Evolutionary conservation across 2,797 vertebrate genomes (phyloP).

Genomic region (Simalia tracyae): DNA sequence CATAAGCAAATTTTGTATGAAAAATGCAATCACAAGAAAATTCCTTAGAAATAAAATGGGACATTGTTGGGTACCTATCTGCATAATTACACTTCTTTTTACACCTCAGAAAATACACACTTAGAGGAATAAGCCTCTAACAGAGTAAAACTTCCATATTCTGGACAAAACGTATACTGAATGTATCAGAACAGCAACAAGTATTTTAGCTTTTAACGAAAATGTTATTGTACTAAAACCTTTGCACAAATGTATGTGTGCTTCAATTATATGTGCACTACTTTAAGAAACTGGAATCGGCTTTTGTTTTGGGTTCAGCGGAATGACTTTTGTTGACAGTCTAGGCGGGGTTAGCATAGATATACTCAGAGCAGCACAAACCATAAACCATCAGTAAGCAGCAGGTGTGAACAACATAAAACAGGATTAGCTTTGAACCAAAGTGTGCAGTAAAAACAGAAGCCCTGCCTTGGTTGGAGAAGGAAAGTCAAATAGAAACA

Average conservation of each 20-base stretch:
- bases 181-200: conserved; percentile 22
- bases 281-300: background rate
- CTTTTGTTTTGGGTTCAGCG: conserved; percentile 49
- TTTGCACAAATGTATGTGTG: background rate
- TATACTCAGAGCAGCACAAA: conserved; percentile 64
- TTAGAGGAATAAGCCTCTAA: conserved; percentile 17
- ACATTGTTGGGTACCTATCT: background rate
- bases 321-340: conserved; percentile 38
- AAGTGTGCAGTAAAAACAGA: conserved; percentile 83
- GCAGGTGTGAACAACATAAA: conserved; percentile 84
- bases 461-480: conserved; percentile 70
- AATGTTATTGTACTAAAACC: background rate
- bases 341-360: conserved; percentile 48
- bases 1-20: background rate
- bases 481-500: conserved; percentile 64
- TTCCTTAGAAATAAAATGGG: background rate
- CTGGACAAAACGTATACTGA: conserved; percentile 30
- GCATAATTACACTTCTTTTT: conserved; percentile 12
- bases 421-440: conserved; percentile 76
- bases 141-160: conserved; percentile 40
- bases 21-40: background rate
- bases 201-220: conserved; percentile 26
- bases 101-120: background rate
- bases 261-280: background rate
- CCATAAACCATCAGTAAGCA: conserved; percentile 69